Conservation (phyloP, 2,113 vertebrate species). For the Progne subis region DNA sequence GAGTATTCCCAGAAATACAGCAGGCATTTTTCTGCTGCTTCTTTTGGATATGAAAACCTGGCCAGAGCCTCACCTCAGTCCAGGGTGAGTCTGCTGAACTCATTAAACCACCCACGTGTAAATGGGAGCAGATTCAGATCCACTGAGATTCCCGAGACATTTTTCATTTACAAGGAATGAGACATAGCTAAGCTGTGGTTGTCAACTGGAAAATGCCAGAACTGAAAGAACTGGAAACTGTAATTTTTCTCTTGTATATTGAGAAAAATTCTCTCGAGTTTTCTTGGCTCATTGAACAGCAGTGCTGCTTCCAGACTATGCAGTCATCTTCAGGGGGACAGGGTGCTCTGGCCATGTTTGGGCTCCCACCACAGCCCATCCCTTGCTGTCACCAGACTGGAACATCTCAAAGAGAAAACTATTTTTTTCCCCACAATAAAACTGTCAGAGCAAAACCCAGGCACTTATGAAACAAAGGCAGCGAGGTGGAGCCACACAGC, state of each 20-base stretch:
- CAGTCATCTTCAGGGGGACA: background rate
- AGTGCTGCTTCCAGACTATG: background rate
- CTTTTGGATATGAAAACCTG: background rate
- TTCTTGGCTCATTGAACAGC: background rate
- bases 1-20: background rate
- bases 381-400: background rate
- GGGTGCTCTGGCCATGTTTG: background rate
- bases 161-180: background rate
- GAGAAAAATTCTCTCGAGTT: background rate
- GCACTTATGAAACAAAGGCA: slow-evolving; percentile 28
- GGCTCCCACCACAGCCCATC: background rate
- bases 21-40: background rate
- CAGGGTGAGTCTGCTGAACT: background rate
- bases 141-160: background rate
- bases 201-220: background rate
- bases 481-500: background rate
- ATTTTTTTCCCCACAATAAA: background rate
- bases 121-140: background rate
- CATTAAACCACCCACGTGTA: background rate
- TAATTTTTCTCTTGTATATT: background rate
- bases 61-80: background rate
- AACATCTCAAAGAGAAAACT: background rate
- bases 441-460: background rate
- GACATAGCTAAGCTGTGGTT: background rate
- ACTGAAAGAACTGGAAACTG: background rate